phyloP scores from a whole-genome alignment of 1,140 invertebrate species.

The Eumeta japonica region DNA sequence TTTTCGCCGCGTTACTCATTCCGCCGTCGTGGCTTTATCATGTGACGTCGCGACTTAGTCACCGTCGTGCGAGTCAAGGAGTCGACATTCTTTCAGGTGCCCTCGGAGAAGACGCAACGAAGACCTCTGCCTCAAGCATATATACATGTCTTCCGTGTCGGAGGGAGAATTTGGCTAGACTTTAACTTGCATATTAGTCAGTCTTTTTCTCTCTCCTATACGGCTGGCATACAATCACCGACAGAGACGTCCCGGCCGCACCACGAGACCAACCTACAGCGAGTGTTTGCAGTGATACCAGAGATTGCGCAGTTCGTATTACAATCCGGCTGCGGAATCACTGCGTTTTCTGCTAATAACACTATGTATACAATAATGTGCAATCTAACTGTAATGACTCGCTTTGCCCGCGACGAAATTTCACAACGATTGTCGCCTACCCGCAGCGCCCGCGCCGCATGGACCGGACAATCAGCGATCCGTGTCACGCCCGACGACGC shows the following conservation, averaged over 20 bases:
- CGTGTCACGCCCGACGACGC: slow-evolving; percentile 24
- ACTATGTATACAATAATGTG: slow-evolving; percentile 9
- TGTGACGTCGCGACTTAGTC: slow-evolving; percentile 23
- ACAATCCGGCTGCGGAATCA: slow-evolving; percentile 45
- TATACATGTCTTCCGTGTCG: slow-evolving; percentile 37
- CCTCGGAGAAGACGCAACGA: slow-evolving; percentile 22
- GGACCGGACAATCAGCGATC: slow-evolving; percentile 48
- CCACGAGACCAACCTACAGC: slow-evolving; percentile 4
- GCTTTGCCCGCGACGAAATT: slow-evolving; percentile 35
- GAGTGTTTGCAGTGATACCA: slow-evolving; percentile 48
- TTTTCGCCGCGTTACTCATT: too few species aligned
- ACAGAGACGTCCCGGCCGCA: slow-evolving; percentile 2
- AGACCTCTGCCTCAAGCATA: slow-evolving; percentile 39
- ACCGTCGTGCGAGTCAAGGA: slow-evolving; percentile 11
- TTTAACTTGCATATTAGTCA: slow-evolving; percentile 37
- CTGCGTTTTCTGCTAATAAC: slow-evolving; percentile 49
- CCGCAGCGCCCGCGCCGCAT: slow-evolving; percentile 21
- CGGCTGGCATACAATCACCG: slow-evolving; percentile 30
- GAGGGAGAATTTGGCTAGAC: slow-evolving; percentile 45
- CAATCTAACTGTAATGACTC: slow-evolving; percentile 19
- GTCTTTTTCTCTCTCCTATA: slow-evolving; percentile 59
- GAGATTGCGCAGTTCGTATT: slow-evolving; percentile 47
- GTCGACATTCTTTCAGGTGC: slow-evolving; percentile 23
- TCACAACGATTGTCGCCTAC: slow-evolving; percentile 23
- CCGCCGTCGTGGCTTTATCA: slow-evolving; percentile 20